These are phyloP conservation scores for Oenanthe melanoleuca DNA, from an alignment of 2,113 vertebrate species.

Conservation along the genomic window DNA sequence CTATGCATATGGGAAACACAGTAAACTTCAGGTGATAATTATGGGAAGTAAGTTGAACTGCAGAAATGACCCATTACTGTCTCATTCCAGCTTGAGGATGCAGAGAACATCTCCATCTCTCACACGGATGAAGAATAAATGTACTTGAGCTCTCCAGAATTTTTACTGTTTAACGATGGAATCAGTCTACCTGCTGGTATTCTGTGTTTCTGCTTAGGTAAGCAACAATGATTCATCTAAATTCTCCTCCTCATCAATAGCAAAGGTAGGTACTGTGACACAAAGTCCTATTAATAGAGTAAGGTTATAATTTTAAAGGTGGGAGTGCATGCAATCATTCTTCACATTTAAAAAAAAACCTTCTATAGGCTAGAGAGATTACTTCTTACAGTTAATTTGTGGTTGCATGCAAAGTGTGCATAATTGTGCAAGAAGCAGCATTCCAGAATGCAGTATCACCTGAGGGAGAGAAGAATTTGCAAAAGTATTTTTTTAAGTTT, in stretches of 20 bases:
- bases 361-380: background rate
- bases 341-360: background rate
- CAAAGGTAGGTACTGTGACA: background rate
- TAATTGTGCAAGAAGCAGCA: background rate
- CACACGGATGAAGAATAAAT: background rate
- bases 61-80: background rate
- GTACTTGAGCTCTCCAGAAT: background rate
- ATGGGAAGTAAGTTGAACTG: background rate
- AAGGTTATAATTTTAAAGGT: background rate
- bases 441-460: background rate
- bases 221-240: background rate
- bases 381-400: background rate
- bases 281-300: background rate
- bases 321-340: background rate
- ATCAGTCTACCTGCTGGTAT: background rate
- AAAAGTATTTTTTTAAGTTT: background rate
- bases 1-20: background rate
- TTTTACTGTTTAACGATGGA: background rate
- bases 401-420: background rate
- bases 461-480: background rate
- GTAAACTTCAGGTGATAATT: background rate
- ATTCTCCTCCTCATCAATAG: background rate
- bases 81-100: background rate
- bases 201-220: background rate
- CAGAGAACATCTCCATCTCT: background rate